These are phyloP conservation scores for Brachionichthys hirsutus DNA, from an alignment of 2,113 vertebrate genomes.

Conservation along the genomic window DNA sequence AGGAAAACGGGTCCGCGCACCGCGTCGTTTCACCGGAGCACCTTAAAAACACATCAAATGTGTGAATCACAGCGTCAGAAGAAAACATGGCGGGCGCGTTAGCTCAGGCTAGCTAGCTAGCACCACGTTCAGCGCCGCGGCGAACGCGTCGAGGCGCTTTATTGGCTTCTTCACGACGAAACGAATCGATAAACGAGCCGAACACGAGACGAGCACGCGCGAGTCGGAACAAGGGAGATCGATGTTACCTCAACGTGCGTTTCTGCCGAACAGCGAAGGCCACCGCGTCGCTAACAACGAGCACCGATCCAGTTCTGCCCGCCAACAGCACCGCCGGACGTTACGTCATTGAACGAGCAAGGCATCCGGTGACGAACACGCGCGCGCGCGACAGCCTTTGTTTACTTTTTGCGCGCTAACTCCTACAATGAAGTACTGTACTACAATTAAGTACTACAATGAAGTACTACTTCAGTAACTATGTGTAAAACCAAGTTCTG, in stretches of 20 bases:
- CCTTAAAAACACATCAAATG: not conserved
- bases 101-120: conserved; percentile 18
- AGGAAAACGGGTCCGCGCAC: too few species aligned
- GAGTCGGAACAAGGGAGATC: not conserved
- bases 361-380: conserved; percentile 30
- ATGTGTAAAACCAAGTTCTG: too few species aligned
- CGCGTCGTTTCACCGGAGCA: too few species aligned
- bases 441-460: too few species aligned
- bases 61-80: not conserved
- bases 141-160: conserved; percentile 30
- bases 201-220: too few species aligned
- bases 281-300: conserved; percentile 50
- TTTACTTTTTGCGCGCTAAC: too few species aligned
- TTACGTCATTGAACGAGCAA: conserved; percentile 17
- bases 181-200: not conserved
- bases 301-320: conserved; percentile 60
- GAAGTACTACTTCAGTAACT: too few species aligned
- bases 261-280: conserved; percentile 42
- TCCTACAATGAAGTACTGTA: too few species aligned
- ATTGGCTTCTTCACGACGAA: conserved; percentile 23
- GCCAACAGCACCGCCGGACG: conserved; percentile 71
- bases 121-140: conserved; percentile 63
- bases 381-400: too few species aligned
- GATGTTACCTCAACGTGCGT: not conserved
- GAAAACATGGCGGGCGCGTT: conserved; percentile 58